Conservation (phyloP, 2,797 vertebrate species). For the Myripristis jacobus region DNA sequence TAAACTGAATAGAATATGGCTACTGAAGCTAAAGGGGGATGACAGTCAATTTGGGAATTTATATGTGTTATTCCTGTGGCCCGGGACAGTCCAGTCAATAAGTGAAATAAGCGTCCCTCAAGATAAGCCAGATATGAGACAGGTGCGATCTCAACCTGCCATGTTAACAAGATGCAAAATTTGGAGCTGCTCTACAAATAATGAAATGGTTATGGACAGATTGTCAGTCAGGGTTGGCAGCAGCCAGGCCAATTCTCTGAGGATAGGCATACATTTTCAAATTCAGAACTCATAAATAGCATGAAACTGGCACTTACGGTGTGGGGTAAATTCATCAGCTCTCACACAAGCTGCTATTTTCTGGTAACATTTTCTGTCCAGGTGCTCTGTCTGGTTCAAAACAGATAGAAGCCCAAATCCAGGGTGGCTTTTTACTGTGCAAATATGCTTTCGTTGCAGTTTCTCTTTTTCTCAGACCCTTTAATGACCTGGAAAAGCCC, state of each 20-base stretch:
- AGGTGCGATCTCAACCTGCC: background rate
- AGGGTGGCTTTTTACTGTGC: constrained; percentile 40
- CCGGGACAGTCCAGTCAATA: background rate
- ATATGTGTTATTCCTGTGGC: background rate
- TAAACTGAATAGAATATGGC: constrained; percentile 9
- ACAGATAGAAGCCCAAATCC: constrained; percentile 32
- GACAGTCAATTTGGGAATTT: background rate
- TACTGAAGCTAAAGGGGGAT: background rate
- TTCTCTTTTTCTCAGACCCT: constrained; percentile 39
- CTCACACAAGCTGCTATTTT: background rate
- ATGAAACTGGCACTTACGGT: background rate
- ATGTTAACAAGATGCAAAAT: background rate
- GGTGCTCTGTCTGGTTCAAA: constrained; percentile 32
- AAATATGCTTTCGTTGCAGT: constrained; percentile 56
- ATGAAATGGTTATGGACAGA: background rate
- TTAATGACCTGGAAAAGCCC: constrained; percentile 56
- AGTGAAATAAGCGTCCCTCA: background rate
- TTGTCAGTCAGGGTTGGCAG: background rate
- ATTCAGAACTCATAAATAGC: background rate
- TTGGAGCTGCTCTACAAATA: background rate
- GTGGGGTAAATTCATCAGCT: constrained; percentile 5
- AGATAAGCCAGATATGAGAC: background rate
- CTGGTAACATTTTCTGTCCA: constrained; percentile 27
- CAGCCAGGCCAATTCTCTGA: background rate
- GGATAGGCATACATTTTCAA: constrained; percentile 2